A percentile compares a stretch with the other conserved stretches of the same genome.
phyloP scores from a whole-genome alignment of 2,888 invertebrate species.

The Buathra laborator region DNA sequence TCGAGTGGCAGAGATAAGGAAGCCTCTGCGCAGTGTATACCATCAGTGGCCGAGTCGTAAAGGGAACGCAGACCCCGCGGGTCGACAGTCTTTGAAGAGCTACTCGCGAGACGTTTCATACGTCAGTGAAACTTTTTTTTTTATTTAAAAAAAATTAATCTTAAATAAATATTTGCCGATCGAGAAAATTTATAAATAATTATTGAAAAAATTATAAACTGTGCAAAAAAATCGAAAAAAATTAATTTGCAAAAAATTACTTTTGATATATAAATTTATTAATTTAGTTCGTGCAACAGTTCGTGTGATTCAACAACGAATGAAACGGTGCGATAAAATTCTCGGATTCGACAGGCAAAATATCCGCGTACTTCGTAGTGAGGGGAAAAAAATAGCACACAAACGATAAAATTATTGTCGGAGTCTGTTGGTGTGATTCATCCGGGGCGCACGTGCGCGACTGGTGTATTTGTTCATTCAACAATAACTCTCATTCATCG shows the following conservation, averaged over 20 bases:
- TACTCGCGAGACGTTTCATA: constrained; percentile 52
- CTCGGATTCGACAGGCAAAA: not conserved
- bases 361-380: constrained; percentile 11
- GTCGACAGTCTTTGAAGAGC: constrained; percentile 68
- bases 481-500: constrained; percentile 67
- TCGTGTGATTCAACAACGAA: not conserved
- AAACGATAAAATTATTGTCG: constrained; percentile 44
- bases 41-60: constrained; percentile 62
- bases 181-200: not conserved
- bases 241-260: not conserved
- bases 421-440: constrained; percentile 61
- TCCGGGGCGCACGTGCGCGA: constrained; percentile 62
- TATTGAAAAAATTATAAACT: not conserved
- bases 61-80: constrained; percentile 61
- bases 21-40: constrained; percentile 51
- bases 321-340: not conserved
- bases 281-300: not conserved
- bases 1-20: constrained; percentile 73
- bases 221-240: not conserved
- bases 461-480: constrained; percentile 64
- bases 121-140: constrained; percentile 14
- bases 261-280: not conserved
- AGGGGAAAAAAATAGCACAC: constrained; percentile 33
- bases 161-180: not conserved
- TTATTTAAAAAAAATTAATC: not conserved